Percentiles rank a stretch among this genome's conserved stretches.
phyloP scores from a whole-genome alignment of 2,888 invertebrate species.

The Podabrus alpinus region DNA sequence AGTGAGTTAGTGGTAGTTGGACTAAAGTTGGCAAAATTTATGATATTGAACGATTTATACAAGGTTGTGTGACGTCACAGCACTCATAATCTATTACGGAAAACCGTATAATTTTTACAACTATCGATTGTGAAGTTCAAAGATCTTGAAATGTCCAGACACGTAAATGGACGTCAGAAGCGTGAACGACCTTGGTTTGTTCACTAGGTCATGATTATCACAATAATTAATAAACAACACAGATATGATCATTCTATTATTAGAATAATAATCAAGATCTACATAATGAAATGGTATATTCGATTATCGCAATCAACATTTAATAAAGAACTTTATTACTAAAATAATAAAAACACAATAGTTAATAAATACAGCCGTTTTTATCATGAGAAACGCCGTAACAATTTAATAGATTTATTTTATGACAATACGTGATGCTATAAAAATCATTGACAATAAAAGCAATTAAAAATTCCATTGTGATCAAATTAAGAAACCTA shows the following conservation, averaged over 20 bases:
- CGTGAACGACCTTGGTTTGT: conserved; percentile 14
- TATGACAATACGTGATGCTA: not conserved
- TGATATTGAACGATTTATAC: conserved; percentile 21
- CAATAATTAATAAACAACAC: conserved; percentile 12
- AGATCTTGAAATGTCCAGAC: conserved; percentile 24
- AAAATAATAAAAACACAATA: not conserved
- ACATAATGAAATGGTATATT: not conserved
- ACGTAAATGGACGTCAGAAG: conserved; percentile 19
- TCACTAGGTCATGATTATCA: conserved; percentile 10
- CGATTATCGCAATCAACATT: not conserved
- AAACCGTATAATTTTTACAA: conserved; percentile 26
- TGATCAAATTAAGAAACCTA: not conserved
- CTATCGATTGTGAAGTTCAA: conserved; percentile 28
- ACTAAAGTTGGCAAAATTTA: conserved; percentile 15
- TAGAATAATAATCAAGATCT: conserved; percentile 5
- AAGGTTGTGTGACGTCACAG: conserved; percentile 23
- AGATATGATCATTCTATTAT: conserved; percentile 11
- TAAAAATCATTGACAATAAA: not conserved
- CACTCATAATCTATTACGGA: conserved; percentile 25
- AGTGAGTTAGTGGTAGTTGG: not conserved
- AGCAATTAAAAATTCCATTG: not conserved
- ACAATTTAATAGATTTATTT: not conserved
- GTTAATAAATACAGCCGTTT: not conserved
- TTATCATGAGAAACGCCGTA: not conserved
- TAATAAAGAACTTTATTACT: not conserved